These are phyloP conservation scores for Stenchaetothrips biformis DNA, from an alignment of 2,888 invertebrate genomes.

Conservation along the genomic window DNA sequence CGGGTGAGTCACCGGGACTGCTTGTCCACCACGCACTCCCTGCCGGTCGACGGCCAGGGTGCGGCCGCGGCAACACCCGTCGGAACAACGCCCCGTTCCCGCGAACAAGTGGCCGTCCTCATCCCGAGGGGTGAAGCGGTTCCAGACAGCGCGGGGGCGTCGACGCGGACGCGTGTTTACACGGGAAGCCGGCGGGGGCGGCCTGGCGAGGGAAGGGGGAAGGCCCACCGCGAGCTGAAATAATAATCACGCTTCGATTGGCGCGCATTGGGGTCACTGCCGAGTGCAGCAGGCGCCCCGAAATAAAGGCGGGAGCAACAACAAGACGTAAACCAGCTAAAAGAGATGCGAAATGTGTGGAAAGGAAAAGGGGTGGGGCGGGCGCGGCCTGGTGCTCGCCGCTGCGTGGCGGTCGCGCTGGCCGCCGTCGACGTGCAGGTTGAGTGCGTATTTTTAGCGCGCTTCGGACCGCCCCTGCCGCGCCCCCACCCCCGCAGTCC, in stretches of 20 bases:
- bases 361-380: background rate
- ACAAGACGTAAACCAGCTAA: background rate
- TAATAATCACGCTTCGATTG: too few relatives aligned
- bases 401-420: background rate
- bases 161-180: too few relatives aligned
- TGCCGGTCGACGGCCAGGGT: too few relatives aligned
- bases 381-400: background rate
- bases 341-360: background rate
- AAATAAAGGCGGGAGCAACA: background rate
- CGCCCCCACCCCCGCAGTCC: background rate
- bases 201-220: background rate
- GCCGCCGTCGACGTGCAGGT: background rate
- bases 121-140: too few relatives aligned
- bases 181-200: background rate
- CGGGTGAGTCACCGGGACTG: background rate
- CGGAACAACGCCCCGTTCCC: too few relatives aligned
- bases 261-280: background rate
- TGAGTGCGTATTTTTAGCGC: constrained; percentile 15
- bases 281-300: background rate
- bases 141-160: too few relatives aligned
- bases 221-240: background rate
- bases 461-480: background rate
- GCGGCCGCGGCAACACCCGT: too few relatives aligned
- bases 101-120: too few relatives aligned
- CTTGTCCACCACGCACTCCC: too few relatives aligned